Percentiles rank a stretch among this genome's conserved stretches.
Conservation (phyloP, 1,140 invertebrate genomes). For the Gerris buenoi region DNA sequence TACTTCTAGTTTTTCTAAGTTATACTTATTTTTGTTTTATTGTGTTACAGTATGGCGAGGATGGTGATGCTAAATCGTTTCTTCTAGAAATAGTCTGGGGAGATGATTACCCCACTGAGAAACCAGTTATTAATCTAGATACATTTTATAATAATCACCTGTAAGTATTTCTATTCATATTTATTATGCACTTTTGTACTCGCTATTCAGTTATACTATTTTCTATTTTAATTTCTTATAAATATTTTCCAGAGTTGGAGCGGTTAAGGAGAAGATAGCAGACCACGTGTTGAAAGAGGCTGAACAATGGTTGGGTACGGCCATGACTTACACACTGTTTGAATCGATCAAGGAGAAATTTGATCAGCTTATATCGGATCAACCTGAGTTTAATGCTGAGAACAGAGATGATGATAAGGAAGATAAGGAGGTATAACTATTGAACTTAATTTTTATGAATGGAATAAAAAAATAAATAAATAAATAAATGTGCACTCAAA, state of each 20-base stretch:
- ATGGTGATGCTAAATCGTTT: slow-evolving; percentile 64
- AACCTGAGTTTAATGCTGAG: slow-evolving; percentile 36
- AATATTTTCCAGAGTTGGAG: too few species aligned
- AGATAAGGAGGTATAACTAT: neutral
- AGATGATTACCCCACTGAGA: slow-evolving; percentile 64
- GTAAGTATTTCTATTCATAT: slow-evolving; percentile 43
- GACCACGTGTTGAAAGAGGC: slow-evolving; percentile 51
- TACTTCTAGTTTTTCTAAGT: too few species aligned
- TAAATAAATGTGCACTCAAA: too few species aligned
- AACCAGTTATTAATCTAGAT: slow-evolving; percentile 69
- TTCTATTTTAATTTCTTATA: too few species aligned
- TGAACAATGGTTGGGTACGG: slow-evolving; percentile 63
- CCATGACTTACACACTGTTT: slow-evolving; percentile 89
- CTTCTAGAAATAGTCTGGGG: slow-evolving; percentile 76
- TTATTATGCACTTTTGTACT: too few species aligned
- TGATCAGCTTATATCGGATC: slow-evolving; percentile 48
- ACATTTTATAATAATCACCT: slow-evolving; percentile 87
- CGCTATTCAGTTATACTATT: too few species aligned
- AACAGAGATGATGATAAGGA: neutral
- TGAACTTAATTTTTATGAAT: too few species aligned
- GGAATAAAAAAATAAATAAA: too few species aligned
- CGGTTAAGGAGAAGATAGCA: slow-evolving; percentile 56
- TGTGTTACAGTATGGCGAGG: slow-evolving; percentile 61
- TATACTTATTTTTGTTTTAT: slow-evolving; percentile 10
- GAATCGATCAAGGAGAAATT: slow-evolving; percentile 78